These are phyloP conservation scores for Volucella bombylans DNA, from an alignment of 2,888 invertebrate genomes.

Conservation along the genomic window DNA sequence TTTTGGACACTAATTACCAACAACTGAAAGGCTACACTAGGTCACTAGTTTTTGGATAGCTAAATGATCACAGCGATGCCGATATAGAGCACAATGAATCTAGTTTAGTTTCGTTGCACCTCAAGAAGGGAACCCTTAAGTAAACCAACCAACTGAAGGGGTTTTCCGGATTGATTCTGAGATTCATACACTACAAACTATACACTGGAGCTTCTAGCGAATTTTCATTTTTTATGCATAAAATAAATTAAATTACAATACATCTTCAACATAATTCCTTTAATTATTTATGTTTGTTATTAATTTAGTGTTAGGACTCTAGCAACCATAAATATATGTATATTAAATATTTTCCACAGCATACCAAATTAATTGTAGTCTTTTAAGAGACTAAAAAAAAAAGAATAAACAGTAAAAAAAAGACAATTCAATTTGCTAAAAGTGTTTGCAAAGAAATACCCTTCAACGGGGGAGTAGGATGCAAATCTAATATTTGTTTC, in stretches of 20 bases:
- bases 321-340: slow-evolving; percentile 63
- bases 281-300: slow-evolving; percentile 22
- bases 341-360: slow-evolving; percentile 73
- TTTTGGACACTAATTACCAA: background rate
- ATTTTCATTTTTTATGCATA: background rate
- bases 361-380: slow-evolving; percentile 69
- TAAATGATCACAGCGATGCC: too few species aligned
- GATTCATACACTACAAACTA: too few species aligned
- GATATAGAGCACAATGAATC: too few species aligned
- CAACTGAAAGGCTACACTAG: too few species aligned
- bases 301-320: slow-evolving; percentile 55
- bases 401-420: slow-evolving; percentile 27
- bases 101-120: too few species aligned
- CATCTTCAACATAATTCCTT: slow-evolving; percentile 55
- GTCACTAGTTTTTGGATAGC: too few species aligned
- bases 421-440: slow-evolving; percentile 56
- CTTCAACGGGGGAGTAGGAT: slow-evolving; percentile 48
- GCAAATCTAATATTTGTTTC: slow-evolving; percentile 39
- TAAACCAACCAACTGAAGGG: too few species aligned
- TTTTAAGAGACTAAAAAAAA: slow-evolving; percentile 57
- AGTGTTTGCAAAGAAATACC: slow-evolving; percentile 54
- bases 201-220: too few species aligned
- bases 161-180: too few species aligned
- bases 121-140: too few species aligned
- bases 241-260: slow-evolving; percentile 1